Conservation (phyloP, 1,140 invertebrate species). For the Achroia grisella region DNA sequence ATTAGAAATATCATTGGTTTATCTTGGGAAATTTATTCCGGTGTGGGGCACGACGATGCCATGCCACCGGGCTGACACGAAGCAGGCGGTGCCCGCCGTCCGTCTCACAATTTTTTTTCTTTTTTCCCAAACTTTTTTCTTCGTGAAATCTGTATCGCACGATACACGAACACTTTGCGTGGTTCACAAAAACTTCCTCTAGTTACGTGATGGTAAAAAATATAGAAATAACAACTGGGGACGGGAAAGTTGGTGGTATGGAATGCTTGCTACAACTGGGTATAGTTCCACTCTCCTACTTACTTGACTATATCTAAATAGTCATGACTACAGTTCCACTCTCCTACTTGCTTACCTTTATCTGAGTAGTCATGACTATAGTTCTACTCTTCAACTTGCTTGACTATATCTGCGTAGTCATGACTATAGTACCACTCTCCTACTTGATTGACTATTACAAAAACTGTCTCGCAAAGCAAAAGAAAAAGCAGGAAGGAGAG, state of each 20-base stretch:
- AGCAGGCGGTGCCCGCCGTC: conserved; percentile 23
- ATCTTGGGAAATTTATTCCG: conserved; percentile 13
- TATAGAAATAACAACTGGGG: conserved; percentile 2
- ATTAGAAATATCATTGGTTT: not conserved
- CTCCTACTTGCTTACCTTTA: too few relatives aligned
- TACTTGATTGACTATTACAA: too few relatives aligned
- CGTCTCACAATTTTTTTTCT: conserved; percentile 23
- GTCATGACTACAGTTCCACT: too few relatives aligned
- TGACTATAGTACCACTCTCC: too few relatives aligned
- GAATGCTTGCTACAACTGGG: conserved; percentile 9
- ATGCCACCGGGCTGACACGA: conserved; percentile 25
- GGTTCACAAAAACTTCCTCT: conserved; percentile 6
- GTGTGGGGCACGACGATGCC: not conserved
- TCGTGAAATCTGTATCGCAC: conserved; percentile 52
- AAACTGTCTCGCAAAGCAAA: too few relatives aligned
- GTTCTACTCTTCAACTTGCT: too few relatives aligned
- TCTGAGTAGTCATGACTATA: too few relatives aligned
- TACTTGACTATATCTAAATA: too few relatives aligned
- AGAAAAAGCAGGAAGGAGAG: too few relatives aligned
- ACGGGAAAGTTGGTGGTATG: too few relatives aligned
- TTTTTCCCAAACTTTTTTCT: conserved; percentile 30
- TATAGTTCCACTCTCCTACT: too few relatives aligned
- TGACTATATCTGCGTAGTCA: too few relatives aligned
- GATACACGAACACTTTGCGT: conserved; percentile 34
- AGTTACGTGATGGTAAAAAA: conserved; percentile 8